These are phyloP conservation scores for Astropecten irregularis DNA, from an alignment of 53 echinoderm and acorn worm genomes.

Conservation along the genomic window DNA sequence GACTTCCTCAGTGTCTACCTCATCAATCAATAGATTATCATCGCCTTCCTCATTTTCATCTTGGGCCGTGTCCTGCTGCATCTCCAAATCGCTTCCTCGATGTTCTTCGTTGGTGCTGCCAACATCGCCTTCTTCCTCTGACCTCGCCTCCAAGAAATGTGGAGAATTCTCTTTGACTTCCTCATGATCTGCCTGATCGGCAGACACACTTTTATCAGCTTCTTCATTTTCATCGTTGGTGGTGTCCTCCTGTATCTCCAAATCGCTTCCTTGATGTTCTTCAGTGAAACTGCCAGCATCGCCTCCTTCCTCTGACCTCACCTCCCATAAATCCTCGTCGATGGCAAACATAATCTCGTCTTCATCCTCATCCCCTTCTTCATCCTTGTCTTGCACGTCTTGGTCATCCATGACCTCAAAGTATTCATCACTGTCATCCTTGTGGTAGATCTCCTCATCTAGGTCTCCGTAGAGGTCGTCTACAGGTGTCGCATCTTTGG, in stretches of 20 bases:
- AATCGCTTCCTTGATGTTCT: background rate
- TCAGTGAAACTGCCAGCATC: background rate
- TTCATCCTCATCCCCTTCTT: background rate
- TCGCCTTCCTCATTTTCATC: too few species aligned
- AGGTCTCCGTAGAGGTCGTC: conserved; percentile 22
- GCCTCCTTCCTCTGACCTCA: conserved; percentile 40
- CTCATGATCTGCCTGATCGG: too few species aligned
- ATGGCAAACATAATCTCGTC: conserved; percentile 25
- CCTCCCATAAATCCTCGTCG: conserved; percentile 37
- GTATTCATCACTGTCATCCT: background rate
- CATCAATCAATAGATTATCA: too few species aligned
- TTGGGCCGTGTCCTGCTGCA: too few species aligned
- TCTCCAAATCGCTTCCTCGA: too few species aligned
- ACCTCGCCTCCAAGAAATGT: conserved; percentile 28
- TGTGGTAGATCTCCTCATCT: background rate
- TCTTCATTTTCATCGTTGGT: too few species aligned
- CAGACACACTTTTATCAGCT: too few species aligned
- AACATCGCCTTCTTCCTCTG: conserved; percentile 25
- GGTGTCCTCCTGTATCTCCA: too few species aligned
- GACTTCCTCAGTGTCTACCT: too few species aligned
- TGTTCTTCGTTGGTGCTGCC: background rate
- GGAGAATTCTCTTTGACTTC: too few species aligned
- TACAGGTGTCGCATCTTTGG: background rate
- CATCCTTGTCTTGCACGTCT: background rate
- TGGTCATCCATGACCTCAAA: background rate